Evolutionary conservation across 1,140 invertebrate genomes (phyloP).

Genomic region (Brachionus angularis): DNA sequence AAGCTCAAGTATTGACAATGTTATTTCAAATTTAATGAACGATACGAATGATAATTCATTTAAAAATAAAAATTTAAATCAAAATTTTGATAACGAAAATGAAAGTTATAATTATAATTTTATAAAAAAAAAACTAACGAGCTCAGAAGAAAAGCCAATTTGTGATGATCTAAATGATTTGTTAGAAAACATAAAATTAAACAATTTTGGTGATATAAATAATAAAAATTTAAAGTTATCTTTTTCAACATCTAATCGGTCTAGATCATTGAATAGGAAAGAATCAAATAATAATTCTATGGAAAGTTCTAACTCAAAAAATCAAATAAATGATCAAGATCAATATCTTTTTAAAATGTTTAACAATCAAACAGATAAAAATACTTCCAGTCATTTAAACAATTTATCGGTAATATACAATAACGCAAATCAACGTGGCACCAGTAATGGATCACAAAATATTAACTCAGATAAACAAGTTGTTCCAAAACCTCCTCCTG

Average conservation of each 20-base stretch:
- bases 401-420: not conserved
- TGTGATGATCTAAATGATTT: conserved; percentile 1
- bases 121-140: not conserved
- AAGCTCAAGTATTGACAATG: conserved; percentile 38
- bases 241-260: not conserved
- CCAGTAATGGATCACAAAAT: not conserved
- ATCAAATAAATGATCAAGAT: too few relatives aligned
- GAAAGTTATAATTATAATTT: not conserved
- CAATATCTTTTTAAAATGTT: too few relatives aligned
- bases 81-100: not conserved
- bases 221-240: not conserved
- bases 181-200: conserved; percentile 3
- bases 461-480: not conserved
- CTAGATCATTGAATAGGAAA: conserved; percentile 1
- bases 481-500: conserved; percentile 33
- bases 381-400: too few relatives aligned
- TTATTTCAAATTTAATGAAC: not conserved
- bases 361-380: too few relatives aligned
- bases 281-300: too few relatives aligned
- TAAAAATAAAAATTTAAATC: not conserved
- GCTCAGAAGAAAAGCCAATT: not conserved
- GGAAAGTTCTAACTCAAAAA: too few relatives aligned
- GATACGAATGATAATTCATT: not conserved
- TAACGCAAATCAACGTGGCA: not conserved
- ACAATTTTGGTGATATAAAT: not conserved